Conservation (phyloP, 1,140 invertebrate species). For the Saxidomus purpurata region DNA sequence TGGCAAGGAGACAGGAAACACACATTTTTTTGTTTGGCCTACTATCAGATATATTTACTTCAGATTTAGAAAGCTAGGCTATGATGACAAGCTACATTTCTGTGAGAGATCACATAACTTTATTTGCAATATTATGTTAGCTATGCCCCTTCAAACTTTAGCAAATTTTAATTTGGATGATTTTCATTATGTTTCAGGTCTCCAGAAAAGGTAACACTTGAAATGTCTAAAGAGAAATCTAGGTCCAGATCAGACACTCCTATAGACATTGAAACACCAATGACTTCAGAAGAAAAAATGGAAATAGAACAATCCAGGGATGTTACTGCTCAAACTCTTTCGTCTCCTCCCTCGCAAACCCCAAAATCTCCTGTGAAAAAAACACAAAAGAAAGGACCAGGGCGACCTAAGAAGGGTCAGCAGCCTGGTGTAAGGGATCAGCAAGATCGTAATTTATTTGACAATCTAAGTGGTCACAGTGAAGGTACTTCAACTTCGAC, state of each 20-base stretch:
- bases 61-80: too few species aligned
- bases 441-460: slow-evolving; percentile 47
- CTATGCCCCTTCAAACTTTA: too few species aligned
- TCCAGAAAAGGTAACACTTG: slow-evolving; percentile 10
- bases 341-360: not conserved
- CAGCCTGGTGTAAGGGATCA: not conserved
- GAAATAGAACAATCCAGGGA: slow-evolving; percentile 36
- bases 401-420: slow-evolving; percentile 26
- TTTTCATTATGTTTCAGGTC: not conserved
- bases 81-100: too few species aligned
- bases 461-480: slow-evolving; percentile 3
- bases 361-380: slow-evolving; percentile 36
- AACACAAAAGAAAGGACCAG: slow-evolving; percentile 25
- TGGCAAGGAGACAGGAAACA: too few species aligned
- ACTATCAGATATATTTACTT: too few species aligned
- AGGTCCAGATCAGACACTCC: slow-evolving; percentile 31
- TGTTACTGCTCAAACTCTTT: not conserved
- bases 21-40: too few species aligned
- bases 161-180: too few species aligned
- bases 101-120: too few species aligned
- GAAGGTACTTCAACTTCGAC: not conserved
- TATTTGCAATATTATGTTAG: too few species aligned
- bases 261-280: slow-evolving; percentile 48
- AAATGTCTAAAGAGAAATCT: not conserved
- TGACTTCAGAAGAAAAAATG: slow-evolving; percentile 22